Base-by-base conservation (phyloP, 2,113 vertebrate species). In the Rallus limicola region DNA sequence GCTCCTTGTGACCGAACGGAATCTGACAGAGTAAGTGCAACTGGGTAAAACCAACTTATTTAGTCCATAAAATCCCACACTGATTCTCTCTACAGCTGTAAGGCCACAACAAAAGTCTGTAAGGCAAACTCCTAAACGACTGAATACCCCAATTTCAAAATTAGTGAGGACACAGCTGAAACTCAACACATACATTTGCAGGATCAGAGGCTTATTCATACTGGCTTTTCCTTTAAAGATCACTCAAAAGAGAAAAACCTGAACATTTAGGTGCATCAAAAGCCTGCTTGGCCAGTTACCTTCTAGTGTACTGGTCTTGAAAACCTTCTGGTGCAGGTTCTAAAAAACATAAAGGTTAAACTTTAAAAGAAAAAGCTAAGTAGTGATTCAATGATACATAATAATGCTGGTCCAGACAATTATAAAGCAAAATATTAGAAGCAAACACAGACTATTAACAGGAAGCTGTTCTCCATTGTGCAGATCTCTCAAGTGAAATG, bases 231-330 rank as follows among this genome's bases (percentile, higher is more conserved):
- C 74, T 89, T 71, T 13, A 86, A 72, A 28, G 6, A 71, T 6
- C 6, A 75, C 23, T 67, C 48, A 64, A 50, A 92, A 82, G 33
- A 81, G n/a, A 80, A 79, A 60, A 80, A 38, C 19, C 21, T 78
- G 42, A 93, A 67, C 14, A 16, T 21, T 74, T 11, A 56, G 10
- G 19, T 81, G 34, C 12, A 15, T 38, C 50, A 52, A 59, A 55
- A 88, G 6, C 65, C 59, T 80, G 68, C 33, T 74, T 82, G 86
- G 74, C 48, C 8, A 2, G 69, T 97, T 97, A 97, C 97, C 97
- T 96, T 83, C 15, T 36, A 42, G 36, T 1, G 48, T 18, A 6
- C 18, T 5, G 28, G 33, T 59, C 80, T 87, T 55, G 84, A 77
- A 67, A 64, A 80, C 62, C 85, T 34, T 87, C 34, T 24, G 3